phyloP scores from a whole-genome alignment of 2,113 vertebrate genomes.

The Buteo buteo region DNA sequence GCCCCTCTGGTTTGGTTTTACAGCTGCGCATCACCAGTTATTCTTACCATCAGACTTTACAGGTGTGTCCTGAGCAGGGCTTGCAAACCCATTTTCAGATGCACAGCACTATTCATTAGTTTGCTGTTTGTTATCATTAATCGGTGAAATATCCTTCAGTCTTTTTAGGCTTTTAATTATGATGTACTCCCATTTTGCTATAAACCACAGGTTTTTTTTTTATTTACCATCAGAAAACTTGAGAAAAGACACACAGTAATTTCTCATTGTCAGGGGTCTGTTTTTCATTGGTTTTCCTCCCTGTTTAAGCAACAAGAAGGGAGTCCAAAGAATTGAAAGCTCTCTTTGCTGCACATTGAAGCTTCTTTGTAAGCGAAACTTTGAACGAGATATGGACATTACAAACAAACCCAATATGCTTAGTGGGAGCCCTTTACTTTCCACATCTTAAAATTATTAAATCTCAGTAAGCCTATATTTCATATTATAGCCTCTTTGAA shows the following conservation, averaged over 20 bases:
- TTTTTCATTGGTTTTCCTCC: neutral
- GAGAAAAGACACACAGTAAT: neutral
- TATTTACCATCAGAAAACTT: neutral
- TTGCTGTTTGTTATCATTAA: neutral
- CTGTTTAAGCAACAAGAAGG: neutral
- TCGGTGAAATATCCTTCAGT: neutral
- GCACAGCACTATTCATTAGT: neutral
- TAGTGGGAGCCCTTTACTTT: neutral
- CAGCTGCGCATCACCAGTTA: neutral
- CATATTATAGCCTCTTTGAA: neutral
- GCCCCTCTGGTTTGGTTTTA: neutral
- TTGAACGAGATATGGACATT: neutral
- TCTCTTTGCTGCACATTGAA: neutral
- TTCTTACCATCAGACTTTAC: neutral
- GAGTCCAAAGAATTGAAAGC: neutral
- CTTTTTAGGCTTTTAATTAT: neutral
- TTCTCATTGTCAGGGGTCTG: neutral
- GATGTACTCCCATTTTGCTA: neutral
- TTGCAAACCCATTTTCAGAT: neutral
- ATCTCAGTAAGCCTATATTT: neutral
- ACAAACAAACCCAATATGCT: neutral
- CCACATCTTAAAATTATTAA: constrained; percentile 16
- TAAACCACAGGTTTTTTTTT: neutral
- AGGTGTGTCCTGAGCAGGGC: neutral
- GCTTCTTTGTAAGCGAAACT: neutral